A percentile compares a stretch with the other conserved stretches of the same genome.
Conservation (phyloP, 2,113 vertebrate genomes). For the Eidolon helvum region DNA sequence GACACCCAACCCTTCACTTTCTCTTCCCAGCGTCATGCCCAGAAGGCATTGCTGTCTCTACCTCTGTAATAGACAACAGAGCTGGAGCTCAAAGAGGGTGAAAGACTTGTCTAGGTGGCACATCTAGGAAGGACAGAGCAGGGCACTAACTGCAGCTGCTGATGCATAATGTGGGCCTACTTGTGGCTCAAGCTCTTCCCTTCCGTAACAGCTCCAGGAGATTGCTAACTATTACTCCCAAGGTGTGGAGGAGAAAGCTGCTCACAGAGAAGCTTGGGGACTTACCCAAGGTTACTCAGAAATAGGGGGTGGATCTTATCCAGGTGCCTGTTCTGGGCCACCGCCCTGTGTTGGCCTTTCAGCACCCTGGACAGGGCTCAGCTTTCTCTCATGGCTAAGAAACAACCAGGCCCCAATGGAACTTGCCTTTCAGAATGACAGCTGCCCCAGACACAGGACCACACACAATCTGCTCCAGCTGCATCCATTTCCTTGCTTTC, state of each 20-base stretch:
- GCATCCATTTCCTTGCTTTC: fast-evolving
- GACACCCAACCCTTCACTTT: not conserved
- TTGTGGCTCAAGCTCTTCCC: not conserved
- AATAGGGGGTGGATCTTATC: too few species aligned
- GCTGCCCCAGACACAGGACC: too few species aligned
- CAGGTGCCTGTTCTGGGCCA: not conserved
- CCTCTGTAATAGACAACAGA: not conserved
- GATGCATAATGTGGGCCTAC: not conserved
- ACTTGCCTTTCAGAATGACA: not conserved
- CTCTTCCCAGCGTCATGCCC: not conserved
- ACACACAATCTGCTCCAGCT: not conserved
- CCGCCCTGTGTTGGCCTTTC: not conserved
- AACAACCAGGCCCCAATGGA: fast-evolving
- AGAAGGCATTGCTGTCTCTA: not conserved
- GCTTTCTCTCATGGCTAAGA: fast-evolving
- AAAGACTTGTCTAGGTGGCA: not conserved
- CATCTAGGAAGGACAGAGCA: not conserved
- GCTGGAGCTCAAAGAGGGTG: not conserved
- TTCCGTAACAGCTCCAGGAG: fast-evolving
- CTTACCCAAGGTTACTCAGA: not conserved
- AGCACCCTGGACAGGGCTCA: constrained; percentile 1
- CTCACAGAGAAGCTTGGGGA: not conserved
- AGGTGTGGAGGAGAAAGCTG: not conserved
- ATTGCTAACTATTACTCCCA: not conserved
- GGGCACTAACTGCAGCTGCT: too few species aligned